Evolutionary conservation across 2,113 vertebrate genomes (phyloP).

Genomic region (Varanus komodoensis): DNA sequence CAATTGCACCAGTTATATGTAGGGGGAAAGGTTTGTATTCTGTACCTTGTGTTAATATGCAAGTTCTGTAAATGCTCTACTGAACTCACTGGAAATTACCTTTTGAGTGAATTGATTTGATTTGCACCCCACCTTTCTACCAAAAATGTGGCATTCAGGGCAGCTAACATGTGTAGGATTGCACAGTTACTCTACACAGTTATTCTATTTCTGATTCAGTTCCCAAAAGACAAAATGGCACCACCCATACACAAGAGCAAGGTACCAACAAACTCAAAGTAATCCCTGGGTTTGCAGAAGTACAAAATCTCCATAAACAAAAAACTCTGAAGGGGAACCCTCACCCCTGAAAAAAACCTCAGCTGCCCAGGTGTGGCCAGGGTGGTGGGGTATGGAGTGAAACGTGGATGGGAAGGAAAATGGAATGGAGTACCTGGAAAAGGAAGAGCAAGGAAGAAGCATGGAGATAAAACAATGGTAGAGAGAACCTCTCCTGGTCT

Average conservation of each 20-base stretch:
- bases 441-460: not conserved
- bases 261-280: not conserved
- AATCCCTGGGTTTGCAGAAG: not conserved
- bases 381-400: not conserved
- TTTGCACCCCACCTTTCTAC: no score
- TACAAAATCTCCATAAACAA: not conserved
- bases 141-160: no score
- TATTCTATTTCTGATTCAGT: not conserved
- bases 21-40: not conserved
- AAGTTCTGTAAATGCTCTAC: no score
- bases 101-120: not conserved
- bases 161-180: not conserved
- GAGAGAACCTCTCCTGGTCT: not conserved
- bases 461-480: not conserved
- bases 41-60: not conserved
- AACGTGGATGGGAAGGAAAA: not conserved
- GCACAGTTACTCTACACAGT: not conserved
- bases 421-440: not conserved
- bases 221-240: not conserved
- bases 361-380: no score
- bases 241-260: not conserved
- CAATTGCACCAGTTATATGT: not conserved
- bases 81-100: not conserved
- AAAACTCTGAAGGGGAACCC: not conserved
- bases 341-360: no score